Percentiles rank a stretch among this genome's conserved stretches.
Conservation (phyloP, 2,113 vertebrate genomes). For the Pipra filicauda region DNA sequence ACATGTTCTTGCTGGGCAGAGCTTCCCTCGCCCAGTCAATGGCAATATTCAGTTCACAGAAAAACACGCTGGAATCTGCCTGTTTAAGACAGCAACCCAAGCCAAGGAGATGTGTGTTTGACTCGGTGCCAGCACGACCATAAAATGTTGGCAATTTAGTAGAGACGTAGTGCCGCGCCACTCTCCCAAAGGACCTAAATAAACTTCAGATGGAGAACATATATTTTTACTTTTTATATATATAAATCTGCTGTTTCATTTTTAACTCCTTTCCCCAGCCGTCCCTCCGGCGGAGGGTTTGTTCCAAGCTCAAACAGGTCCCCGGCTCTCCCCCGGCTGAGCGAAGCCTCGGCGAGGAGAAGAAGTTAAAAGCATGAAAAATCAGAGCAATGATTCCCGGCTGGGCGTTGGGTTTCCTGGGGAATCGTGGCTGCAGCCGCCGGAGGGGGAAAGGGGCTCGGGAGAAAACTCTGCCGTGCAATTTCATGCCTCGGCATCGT, state of each 20-base stretch:
- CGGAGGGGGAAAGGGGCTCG: neutral
- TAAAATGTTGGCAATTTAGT: conserved; percentile 81
- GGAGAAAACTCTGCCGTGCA: conserved; percentile 24
- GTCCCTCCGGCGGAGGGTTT: neutral
- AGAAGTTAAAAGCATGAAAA: conserved; percentile 38
- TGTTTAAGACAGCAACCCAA: conserved; percentile 32
- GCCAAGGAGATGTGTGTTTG: conserved; percentile 74
- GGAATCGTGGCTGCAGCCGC: neutral
- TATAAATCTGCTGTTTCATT: conserved; percentile 64
- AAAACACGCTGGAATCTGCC: conserved; percentile 65
- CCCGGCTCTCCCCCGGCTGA: neutral
- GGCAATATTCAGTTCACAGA: conserved; percentile 56
- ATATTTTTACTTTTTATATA: conserved; percentile 63
- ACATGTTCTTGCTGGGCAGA: neutral
- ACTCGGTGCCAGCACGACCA: conserved; percentile 75
- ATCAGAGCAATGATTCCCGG: neutral
- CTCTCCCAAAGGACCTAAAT: conserved; percentile 79
- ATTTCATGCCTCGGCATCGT: conserved; percentile 9
- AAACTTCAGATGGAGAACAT: conserved; percentile 84
- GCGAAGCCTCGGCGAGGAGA: neutral
- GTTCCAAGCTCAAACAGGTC: conserved; percentile 29
- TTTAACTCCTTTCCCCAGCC: conserved; percentile 51
- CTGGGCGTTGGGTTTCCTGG: conserved; percentile 32
- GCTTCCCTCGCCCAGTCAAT: conserved; percentile 33
- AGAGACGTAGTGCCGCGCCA: conserved; percentile 76